Conservation (phyloP, 2,797 vertebrate species). For the Helarctos malayanus region DNA sequence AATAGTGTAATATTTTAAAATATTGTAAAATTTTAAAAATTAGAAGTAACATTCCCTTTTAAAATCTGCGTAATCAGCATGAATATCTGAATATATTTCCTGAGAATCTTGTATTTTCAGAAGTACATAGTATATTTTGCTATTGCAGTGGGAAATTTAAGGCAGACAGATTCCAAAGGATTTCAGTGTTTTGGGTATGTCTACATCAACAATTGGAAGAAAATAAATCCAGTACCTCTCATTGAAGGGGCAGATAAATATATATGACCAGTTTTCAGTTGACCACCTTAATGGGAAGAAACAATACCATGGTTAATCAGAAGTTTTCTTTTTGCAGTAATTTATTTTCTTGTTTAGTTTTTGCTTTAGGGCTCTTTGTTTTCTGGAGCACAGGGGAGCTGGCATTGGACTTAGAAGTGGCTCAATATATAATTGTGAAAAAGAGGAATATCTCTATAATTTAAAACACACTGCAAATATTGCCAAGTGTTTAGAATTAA, state of each 20-base stretch:
- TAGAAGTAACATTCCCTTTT: neutral
- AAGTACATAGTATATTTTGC: neutral
- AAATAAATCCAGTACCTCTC: neutral
- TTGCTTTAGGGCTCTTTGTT: neutral
- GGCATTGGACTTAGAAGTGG: neutral
- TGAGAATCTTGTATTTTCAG: neutral
- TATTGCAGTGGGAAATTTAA: neutral
- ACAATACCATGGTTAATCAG: neutral
- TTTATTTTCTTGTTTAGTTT: neutral
- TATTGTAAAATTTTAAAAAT: neutral
- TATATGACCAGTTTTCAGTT: neutral
- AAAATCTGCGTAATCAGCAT: neutral
- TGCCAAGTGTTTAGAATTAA: neutral
- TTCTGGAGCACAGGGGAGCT: neutral
- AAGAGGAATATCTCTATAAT: neutral
- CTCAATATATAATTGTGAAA: neutral
- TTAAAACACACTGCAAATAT: neutral
- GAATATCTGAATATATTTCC: neutral
- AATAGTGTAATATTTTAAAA: neutral
- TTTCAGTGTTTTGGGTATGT: neutral
- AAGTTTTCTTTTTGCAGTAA: neutral
- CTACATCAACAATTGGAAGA: neutral
- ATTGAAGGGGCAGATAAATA: neutral
- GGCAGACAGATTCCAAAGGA: neutral
- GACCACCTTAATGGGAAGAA: neutral